A percentile compares a stretch with the other conserved stretches of the same genome.
Evolutionary conservation across 2,797 vertebrate species (phyloP).

Genomic region (Phoebastria nigripes): DNA sequence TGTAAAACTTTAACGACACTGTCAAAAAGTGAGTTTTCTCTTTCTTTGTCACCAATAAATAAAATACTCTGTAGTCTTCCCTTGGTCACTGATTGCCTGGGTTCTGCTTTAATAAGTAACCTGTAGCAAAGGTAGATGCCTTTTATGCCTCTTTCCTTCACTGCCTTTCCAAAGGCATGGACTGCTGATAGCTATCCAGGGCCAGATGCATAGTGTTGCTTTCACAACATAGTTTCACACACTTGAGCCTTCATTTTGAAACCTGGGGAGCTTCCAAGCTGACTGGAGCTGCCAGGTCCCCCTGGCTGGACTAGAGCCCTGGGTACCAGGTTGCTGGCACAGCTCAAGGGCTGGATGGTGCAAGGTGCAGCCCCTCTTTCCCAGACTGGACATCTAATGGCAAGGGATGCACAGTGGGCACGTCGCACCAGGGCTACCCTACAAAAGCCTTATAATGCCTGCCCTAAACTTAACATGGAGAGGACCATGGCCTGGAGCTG

Average conservation of each 20-base stretch:
- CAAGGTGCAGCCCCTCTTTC: background rate
- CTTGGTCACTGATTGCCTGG: background rate
- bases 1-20: background rate
- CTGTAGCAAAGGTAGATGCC: background rate
- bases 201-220: background rate
- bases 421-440: accelerated
- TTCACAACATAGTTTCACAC: background rate
- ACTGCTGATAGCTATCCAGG: background rate
- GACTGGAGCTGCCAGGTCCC: background rate
- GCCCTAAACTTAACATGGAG: background rate
- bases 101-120: background rate
- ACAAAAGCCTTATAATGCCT: background rate
- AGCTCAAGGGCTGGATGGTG: background rate
- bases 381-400: background rate
- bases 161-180: background rate
- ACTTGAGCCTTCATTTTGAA: background rate
- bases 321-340: background rate
- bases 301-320: background rate
- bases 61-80: background rate
- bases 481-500: background rate
- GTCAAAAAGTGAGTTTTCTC: background rate
- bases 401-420: background rate
- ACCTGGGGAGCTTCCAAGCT: background rate
- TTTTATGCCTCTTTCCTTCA: background rate
- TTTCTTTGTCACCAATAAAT: background rate